phyloP scores from a whole-genome alignment of 1,140 invertebrate genomes.

The Amphibalanus amphitrite region DNA sequence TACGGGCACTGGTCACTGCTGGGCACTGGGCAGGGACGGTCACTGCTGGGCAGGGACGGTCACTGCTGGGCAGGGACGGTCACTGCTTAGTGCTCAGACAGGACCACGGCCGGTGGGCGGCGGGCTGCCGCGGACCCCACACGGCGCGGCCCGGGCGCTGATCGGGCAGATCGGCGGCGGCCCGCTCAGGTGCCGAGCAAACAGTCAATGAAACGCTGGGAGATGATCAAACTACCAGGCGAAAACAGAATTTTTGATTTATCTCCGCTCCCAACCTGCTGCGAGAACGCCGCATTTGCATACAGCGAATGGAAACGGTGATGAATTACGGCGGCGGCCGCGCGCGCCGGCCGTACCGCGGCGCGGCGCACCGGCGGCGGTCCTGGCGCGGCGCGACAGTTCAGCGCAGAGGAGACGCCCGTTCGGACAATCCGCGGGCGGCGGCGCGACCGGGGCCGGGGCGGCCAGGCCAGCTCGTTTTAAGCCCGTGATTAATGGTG shows the following conservation, averaged over 20 bases:
- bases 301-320: background rate
- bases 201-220: background rate
- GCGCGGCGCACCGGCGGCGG: no score
- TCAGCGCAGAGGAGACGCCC: no score
- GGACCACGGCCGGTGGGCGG: no score
- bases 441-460: no score
- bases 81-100: no score
- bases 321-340: background rate
- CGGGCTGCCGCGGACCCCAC: background rate
- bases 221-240: background rate
- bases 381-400: background rate
- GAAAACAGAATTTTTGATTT: slow-evolving; percentile 2
- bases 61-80: no score
- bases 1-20: no score
- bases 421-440: background rate
- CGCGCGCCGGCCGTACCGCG: no score
- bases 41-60: no score
- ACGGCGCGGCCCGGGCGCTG: background rate
- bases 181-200: background rate
- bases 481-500: background rate
- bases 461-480: background rate
- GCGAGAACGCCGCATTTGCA: background rate
- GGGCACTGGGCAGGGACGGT: no score
- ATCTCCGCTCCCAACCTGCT: background rate
- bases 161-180: background rate